Evolutionary conservation across 1,140 invertebrate genomes (phyloP).

Genomic region (Dermatophagoides farinae): DNA sequence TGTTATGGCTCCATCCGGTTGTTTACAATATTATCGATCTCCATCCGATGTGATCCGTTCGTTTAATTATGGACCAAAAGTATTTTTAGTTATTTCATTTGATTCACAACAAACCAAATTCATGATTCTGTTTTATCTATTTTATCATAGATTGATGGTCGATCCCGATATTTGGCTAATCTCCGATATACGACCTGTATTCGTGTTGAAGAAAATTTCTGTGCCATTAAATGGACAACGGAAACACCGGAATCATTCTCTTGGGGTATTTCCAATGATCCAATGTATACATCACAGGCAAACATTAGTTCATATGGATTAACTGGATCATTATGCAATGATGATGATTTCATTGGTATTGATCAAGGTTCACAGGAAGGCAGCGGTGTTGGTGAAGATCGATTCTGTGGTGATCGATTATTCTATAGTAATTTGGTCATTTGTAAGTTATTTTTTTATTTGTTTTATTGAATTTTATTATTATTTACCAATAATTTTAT

Average conservation of each 20-base stretch:
- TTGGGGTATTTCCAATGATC: slow-evolving; percentile 15
- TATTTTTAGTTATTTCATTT: not conserved
- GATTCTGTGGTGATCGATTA: slow-evolving; percentile 20
- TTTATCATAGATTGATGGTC: slow-evolving; percentile 2
- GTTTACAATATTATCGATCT: slow-evolving; percentile 19
- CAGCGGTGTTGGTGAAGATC: slow-evolving; percentile 18
- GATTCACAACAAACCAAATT: not conserved
- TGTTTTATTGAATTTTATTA: not conserved
- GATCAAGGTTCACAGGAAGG: slow-evolving; percentile 34
- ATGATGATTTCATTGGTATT: slow-evolving; percentile 81
- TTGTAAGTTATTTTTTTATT: slow-evolving; percentile 17
- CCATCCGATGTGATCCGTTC: slow-evolving; percentile 20
- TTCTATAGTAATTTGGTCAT: slow-evolving; percentile 19
- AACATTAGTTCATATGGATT: slow-evolving; percentile 24
- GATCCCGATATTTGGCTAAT: slow-evolving; percentile 57
- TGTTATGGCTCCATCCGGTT: slow-evolving; percentile 19
- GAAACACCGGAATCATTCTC: slow-evolving; percentile 18
- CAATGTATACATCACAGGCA: not conserved
- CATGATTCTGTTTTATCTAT: not conserved
- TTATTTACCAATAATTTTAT: not conserved
- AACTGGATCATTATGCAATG: slow-evolving; percentile 34
- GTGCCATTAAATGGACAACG: slow-evolving; percentile 38
- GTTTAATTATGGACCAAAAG: slow-evolving; percentile 40
- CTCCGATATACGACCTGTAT: slow-evolving; percentile 70
- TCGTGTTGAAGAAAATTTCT: slow-evolving; percentile 61